Evolutionary conservation across 2,888 invertebrate species (phyloP).

Genomic region (Furcula furcula): DNA sequence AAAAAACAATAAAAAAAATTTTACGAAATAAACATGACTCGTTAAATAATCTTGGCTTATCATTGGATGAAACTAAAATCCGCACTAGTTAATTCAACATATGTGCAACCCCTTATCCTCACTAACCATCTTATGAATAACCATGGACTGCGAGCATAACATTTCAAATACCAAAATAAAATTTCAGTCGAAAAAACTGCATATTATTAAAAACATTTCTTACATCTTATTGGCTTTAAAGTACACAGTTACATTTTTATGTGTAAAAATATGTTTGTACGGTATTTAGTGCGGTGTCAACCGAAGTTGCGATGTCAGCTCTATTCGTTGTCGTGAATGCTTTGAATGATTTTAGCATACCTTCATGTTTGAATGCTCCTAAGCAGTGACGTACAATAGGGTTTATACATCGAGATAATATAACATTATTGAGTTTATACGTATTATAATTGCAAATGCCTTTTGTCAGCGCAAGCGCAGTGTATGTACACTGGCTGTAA

Average conservation of each 20-base stretch:
- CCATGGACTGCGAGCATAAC: too few species aligned
- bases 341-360: conserved; percentile 30
- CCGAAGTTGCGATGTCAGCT: conserved; percentile 41
- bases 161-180: conserved; percentile 21
- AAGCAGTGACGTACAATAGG: too few species aligned
- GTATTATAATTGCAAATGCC: conserved; percentile 47
- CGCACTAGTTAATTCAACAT: too few species aligned
- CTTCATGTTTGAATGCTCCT: too few species aligned
- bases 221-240: conserved; percentile 5
- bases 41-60: too few species aligned
- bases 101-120: too few species aligned
- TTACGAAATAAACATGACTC: too few species aligned
- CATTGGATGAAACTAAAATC: too few species aligned
- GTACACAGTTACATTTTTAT: conserved; percentile 2
- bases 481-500: background rate
- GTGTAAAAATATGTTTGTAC: conserved; percentile 16
- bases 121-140: too few species aligned
- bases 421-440: conserved; percentile 29
- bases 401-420: too few species aligned
- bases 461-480: conserved; percentile 25
- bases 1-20: too few species aligned
- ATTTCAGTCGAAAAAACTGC: conserved; percentile 3
- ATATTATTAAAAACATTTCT: conserved; percentile 12
- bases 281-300: conserved; percentile 43
- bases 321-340: conserved; percentile 19